Base-by-base conservation (phyloP, 2,888 invertebrate genomes). In the Agelastica alni region DNA sequence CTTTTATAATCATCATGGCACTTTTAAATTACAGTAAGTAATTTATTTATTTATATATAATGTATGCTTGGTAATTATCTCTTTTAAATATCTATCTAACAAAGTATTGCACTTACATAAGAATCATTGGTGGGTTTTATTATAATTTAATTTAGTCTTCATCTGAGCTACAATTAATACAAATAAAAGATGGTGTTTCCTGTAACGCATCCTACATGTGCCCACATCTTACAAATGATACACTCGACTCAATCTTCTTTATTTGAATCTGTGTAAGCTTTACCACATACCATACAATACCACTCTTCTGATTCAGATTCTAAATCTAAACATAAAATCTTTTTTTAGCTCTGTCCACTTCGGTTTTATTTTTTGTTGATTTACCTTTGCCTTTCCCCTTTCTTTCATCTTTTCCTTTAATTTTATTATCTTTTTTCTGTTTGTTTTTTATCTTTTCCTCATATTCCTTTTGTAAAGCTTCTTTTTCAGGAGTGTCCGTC, bases 151-250 rank as follows among this genome's bases (percentile, higher is more conserved):
- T n/a, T n/a, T n/a, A n/a, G n/a, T n/a, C n/a, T n/a, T 41, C 22
- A 20, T 41, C 41, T n/a, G 41, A 41, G 2, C 9, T 13, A 41
- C 20, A 41, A 18, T 41, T 41, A 41, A 41, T 5, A 10, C 18
- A 41, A 41, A 36, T 36, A 3, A 16, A 36, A 18, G 41, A 41
- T 2, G n/a, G 20, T 16, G 12, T 22, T 3, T 3, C 41, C 22
- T 20, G 17, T 18, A 6, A 20, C 41, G 20, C 22, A 41, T 17
- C 2, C n/a, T 4, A 36, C 37, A n/a, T 36, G 4, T 16, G 37
- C 7, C 37, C 12, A 14, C 37, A 2, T 1, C 17, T 4, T 36
- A 36, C 37, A 36, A 6, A 36, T 14, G 7, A 14, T 14, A 36
- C 37, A 16, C 14, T 36, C 37, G 2, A 36, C 37, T n/a, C 37